A percentile compares a stretch with the other conserved stretches of the same genome.
Evolutionary conservation across 2,113 vertebrate genomes (phyloP).

Genomic region (Perognathus longimembris): DNA sequence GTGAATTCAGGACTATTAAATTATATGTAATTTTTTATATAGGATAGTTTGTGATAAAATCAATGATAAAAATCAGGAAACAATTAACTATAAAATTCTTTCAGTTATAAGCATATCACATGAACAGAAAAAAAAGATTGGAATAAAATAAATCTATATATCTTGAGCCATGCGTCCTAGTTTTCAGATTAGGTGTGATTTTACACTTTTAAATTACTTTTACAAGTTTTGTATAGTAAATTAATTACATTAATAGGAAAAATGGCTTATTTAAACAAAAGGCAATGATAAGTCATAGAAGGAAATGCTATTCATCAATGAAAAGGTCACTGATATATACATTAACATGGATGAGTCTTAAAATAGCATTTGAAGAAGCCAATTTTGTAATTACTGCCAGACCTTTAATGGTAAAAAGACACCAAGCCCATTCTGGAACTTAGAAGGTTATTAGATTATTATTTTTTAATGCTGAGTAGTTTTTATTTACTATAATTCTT

Average conservation of each 20-base stretch:
- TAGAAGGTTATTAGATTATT: neutral
- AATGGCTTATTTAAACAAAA: neutral
- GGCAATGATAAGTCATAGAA: neutral
- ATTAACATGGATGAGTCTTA: neutral
- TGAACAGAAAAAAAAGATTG: slow-evolving; percentile 1
- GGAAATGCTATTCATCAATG: neutral
- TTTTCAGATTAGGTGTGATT: slow-evolving; percentile 13
- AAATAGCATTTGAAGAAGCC: neutral
- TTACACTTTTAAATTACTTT: slow-evolving; percentile 43
- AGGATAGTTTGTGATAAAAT: neutral
- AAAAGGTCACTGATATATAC: neutral
- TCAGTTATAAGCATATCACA: neutral
- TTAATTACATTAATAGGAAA: slow-evolving; percentile 7
- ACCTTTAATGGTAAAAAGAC: slow-evolving; percentile 16
- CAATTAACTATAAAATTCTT: neutral
- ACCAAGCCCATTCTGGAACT: neutral
- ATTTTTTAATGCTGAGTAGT: neutral
- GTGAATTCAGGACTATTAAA: neutral
- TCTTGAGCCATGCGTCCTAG: neutral
- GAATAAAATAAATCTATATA: neutral
- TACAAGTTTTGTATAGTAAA: neutral
- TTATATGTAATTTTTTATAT: neutral
- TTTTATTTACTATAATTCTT: slow-evolving; percentile 23
- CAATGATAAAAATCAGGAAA: slow-evolving; percentile 40
- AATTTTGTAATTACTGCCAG: neutral